Conservation (phyloP, 2,888 invertebrate species). For the Bugulina stolonifera region DNA sequence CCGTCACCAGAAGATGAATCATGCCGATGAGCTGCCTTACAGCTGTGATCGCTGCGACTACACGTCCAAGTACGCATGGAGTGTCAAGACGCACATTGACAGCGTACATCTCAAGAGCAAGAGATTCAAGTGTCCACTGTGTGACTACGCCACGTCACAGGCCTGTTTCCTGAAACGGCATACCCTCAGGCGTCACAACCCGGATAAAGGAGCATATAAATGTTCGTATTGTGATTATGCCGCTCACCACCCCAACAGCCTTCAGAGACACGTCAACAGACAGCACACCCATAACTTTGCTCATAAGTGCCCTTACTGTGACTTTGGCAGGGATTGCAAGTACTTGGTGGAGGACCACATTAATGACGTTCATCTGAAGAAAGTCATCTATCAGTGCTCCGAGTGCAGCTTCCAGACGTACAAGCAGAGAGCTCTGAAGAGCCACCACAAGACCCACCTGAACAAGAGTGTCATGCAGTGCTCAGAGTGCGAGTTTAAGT, state of each 20-base stretch:
- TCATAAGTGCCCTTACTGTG: constrained; percentile 19
- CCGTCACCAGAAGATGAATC: constrained; percentile 20
- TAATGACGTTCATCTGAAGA: constrained; percentile 14
- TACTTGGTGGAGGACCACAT: constrained; percentile 24
- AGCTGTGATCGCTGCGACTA: constrained; percentile 25
- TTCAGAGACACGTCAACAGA: constrained; percentile 12
- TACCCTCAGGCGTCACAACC: constrained; percentile 18
- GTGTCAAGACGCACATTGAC: constrained; percentile 23
- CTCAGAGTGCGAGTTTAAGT: constrained; percentile 23
- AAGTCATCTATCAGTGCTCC: constrained; percentile 24
- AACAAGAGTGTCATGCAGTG: constrained; percentile 24
- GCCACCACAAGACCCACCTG: constrained; percentile 19
- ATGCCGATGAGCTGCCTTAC: constrained; percentile 20
- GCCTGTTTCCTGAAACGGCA: constrained; percentile 21
- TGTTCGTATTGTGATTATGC: constrained; percentile 18
- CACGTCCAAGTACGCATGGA: constrained; percentile 18
- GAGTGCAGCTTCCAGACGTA: constrained; percentile 24
- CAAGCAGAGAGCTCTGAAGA: constrained; percentile 23
- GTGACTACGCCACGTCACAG: constrained; percentile 22
- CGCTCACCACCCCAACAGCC: constrained; percentile 22
- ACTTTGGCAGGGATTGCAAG: constrained; percentile 24
- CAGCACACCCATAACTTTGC: constrained; percentile 22
- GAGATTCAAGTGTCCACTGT: constrained; percentile 20
- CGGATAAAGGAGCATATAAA: constrained; percentile 19
- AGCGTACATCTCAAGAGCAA: constrained; percentile 24